Evolutionary conservation across 2,797 vertebrate species (phyloP), one percentile per base, ranked within the genome.

Genomic region (Dallia pectoralis): DNA sequence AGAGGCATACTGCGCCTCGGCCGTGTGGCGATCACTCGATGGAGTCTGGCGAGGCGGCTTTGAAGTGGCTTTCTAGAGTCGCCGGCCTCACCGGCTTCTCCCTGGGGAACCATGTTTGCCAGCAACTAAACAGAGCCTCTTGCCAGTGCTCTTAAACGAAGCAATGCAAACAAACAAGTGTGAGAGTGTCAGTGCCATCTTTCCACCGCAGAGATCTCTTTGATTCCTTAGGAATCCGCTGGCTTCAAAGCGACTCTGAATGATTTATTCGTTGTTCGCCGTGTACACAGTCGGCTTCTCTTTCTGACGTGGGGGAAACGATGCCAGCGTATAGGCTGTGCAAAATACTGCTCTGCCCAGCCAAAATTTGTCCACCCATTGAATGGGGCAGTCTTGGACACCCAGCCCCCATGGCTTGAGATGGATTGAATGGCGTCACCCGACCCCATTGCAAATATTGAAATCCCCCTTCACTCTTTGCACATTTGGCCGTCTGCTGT

Each of bases 21-120:
- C 86, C 86, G 84, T 82, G 82, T 85, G 85, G 88, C 86, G 81
- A 88, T 84, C 85, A 79, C 49, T 47, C 61, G 73, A 75, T 79
- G 74, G 82, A 85, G 81, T 89, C 86, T 87, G 75, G 86, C 79
- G 83, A 74, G 76, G 73, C 66, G 66, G 79, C 83, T 89, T 85
- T 89, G 83, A 87, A 86, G 84, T 81, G 76, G 72, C 78, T 75
- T 76, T 65, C 74, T 66, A n/a, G 68, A 76, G 80, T 78, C 1
- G 40, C 72, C 32, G 6, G 64, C 32, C 9, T 18, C 2, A 7
- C n/a, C n/a, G 36, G 5, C 36, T 61, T 22, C 11, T 30, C 72
- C 47, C 7, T 32, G 40, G 40, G 49, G 63, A 36, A 33, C 62
- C 18, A 59, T 18, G 49, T 4, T 29, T 67, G 72, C 64, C 65